phyloP scores from a whole-genome alignment of 2,888 invertebrate genomes.

The Odontomyia ornata region DNA sequence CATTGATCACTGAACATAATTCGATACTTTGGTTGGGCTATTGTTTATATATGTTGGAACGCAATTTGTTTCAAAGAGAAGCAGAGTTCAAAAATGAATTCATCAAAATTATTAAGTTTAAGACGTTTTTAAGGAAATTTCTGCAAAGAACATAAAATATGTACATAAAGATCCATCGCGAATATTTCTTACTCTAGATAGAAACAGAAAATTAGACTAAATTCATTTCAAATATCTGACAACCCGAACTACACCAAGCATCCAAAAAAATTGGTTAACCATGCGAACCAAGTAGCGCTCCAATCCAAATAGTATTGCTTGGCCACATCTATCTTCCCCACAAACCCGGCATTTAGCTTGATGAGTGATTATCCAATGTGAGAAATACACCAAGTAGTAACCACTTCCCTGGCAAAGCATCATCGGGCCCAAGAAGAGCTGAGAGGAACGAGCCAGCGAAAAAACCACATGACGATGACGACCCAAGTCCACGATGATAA shows the following conservation, averaged over 20 bases:
- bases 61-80: no score
- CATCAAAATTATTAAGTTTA: no score
- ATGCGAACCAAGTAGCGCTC: background rate
- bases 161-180: no score
- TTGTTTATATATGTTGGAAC: no score
- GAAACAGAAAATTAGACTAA: no score
- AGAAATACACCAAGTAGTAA: constrained; percentile 11
- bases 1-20: no score
- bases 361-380: background rate
- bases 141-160: no score
- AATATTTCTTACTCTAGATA: no score
- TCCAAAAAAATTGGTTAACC: background rate
- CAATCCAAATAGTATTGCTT: background rate
- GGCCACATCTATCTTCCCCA: background rate
- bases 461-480: background rate
- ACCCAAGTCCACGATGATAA: constrained; percentile 1
- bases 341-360: constrained; percentile 1
- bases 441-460: background rate
- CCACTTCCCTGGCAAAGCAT: constrained; percentile 9
- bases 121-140: no score
- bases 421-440: background rate
- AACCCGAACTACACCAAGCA: background rate
- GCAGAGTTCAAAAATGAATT: no score
- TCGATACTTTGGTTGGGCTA: no score
- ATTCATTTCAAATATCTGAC: background rate